A percentile compares a stretch with the other conserved stretches of the same genome.
Conservation (phyloP, 2,888 invertebrate genomes). For the Nomada fucata region DNA sequence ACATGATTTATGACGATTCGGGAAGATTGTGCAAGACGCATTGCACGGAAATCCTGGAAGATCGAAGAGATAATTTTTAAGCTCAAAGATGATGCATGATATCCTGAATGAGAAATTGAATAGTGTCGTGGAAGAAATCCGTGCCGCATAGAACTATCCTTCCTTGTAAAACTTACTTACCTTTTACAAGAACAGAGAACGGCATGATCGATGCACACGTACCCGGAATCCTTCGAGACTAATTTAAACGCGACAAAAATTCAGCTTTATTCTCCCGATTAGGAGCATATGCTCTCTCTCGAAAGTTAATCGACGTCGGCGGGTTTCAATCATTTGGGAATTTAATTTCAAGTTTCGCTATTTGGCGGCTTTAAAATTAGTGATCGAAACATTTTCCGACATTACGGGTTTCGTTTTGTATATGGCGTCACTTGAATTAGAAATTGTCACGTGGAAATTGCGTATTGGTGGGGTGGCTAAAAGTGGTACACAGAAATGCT, state of each 20-base stretch:
- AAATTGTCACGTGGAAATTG: too few species aligned
- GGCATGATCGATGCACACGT: conserved; percentile 10
- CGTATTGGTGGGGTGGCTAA: too few species aligned
- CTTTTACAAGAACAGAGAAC: not conserved
- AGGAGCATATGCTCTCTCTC: not conserved
- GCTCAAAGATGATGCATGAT: conserved; percentile 56
- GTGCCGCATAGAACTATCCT: conserved; percentile 6
- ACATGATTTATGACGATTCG: conserved; percentile 67
- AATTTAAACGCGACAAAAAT: not conserved
- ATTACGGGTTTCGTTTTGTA: too few species aligned
- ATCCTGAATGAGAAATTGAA: conserved; percentile 49
- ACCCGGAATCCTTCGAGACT: not conserved
- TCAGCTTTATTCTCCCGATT: not conserved
- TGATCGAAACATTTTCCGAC: too few species aligned
- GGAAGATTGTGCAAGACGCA: conserved; percentile 61
- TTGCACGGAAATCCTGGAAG: conserved; percentile 64
- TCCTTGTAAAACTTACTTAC: not conserved
- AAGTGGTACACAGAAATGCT: too few species aligned
- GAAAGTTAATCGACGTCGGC: not conserved
- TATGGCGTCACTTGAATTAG: too few species aligned
- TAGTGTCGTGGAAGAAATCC: conserved; percentile 29
- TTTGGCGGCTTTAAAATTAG: too few species aligned
- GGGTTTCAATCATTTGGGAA: too few species aligned
- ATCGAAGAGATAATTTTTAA: conserved; percentile 64
- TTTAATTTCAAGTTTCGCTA: too few species aligned